Base-by-base conservation (phyloP, 1,140 invertebrate genomes). In the Heliconius eleuchia region DNA sequence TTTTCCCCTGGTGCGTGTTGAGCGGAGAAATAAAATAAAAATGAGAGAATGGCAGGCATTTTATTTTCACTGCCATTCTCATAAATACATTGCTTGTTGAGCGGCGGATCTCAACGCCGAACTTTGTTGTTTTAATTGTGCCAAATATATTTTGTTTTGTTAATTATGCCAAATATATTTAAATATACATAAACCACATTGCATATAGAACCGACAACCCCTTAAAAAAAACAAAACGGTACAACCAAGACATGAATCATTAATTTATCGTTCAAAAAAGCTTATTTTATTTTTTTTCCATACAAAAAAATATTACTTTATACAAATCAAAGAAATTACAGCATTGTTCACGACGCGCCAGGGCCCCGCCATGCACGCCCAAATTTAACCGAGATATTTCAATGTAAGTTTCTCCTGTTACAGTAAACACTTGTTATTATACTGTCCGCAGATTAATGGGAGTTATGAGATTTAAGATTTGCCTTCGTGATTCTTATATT, bases 361-460 rank as follows among this genome's bases (percentile, higher is more conserved):
- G 16, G 0, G 50, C 42, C 0, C 42, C 13, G 11, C 55, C 55
- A 6, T 37, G 34, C 34, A 30, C 60, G 60, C 60, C 60, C 60
- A 66, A 30, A 30, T 57, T 19, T 23, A 57, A 23, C 23, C 27
- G 60, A 66, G 7, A 30, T 66, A 18, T 66, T 66, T 66, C 30
- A 30, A 66, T 16, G 60, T 66, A n/a, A 27, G 8, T 66, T 66
- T 66, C 60, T 66, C 60, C 60, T 30, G 23, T 30, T 66, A 30
- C 23, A 66, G 60, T 30, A 66, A 16, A 30, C 60, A 66, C 60
- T 66, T 66, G 60, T 30, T 66, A 66, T 66, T 66, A 66, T 66
- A 66, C 60, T 66, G 60, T 66, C 60, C 13, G 27, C n/a, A 6
- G 60, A 66, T 66, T 66, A 30, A 66, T 66, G 23, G n/a, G 9